Percentiles rank a stretch among this genome's conserved stretches.
These are phyloP conservation scores for Pantala flavescens DNA, from an alignment of 1,140 invertebrate species.

Conservation along the genomic window DNA sequence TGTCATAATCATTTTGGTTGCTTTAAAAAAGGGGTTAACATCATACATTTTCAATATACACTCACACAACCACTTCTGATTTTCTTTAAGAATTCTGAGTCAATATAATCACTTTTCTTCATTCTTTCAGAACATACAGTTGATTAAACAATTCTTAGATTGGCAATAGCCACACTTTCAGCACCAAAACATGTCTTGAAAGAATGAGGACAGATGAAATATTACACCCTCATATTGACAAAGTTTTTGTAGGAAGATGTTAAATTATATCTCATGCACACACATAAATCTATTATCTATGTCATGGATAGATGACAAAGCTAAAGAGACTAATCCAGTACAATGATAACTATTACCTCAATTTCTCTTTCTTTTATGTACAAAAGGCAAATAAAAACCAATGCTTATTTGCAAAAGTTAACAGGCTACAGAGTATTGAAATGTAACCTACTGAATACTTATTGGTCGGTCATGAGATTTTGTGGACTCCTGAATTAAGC, in stretches of 20 bases:
- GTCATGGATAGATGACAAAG: neutral
- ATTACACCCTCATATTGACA: neutral
- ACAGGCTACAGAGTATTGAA: neutral
- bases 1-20: neutral
- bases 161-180: neutral
- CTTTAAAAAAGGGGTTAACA: neutral
- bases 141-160: neutral
- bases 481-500: neutral
- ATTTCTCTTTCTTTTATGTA: conserved; percentile 5
- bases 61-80: neutral
- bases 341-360: neutral
- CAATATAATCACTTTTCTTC: neutral
- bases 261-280: neutral
- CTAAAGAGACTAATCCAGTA: neutral
- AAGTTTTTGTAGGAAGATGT: neutral
- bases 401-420: neutral
- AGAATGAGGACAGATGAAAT: neutral
- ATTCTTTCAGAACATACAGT: neutral
- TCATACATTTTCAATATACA: neutral
- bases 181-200: neutral
- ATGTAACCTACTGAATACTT: neutral
- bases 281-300: neutral
- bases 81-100: neutral
- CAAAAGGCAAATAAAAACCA: conserved; percentile 7
- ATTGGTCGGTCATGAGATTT: neutral